phyloP scores from a whole-genome alignment of 2,888 invertebrate species.

The Prosapia bicincta region DNA sequence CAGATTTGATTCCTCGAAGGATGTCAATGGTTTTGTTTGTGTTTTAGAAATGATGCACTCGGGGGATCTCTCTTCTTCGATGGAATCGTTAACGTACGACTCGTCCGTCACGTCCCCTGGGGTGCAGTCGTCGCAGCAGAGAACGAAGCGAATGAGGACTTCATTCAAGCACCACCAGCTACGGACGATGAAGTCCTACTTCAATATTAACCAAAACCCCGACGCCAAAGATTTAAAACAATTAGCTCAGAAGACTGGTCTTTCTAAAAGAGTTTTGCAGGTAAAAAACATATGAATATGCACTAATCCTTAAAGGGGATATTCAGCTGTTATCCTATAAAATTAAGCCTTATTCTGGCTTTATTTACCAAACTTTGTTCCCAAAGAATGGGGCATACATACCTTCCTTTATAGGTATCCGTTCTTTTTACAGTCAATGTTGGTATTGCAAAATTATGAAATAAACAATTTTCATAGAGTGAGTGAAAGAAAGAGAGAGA shows the following conservation, averaged over 20 bases:
- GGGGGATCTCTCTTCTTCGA: conserved; percentile 69
- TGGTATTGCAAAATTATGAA: too few species aligned
- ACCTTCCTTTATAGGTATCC: too few species aligned
- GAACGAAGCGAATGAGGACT: conserved; percentile 96
- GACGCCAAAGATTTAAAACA: conserved; percentile 99
- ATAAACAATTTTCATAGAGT: too few species aligned
- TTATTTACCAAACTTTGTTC: too few species aligned
- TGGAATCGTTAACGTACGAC: conserved; percentile 72
- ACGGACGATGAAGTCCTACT: conserved; percentile 98
- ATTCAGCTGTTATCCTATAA: too few species aligned
- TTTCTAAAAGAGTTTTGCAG: conserved; percentile 97
- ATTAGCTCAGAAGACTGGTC: conserved; percentile 95
- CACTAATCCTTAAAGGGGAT: too few species aligned
- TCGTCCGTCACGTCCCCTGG: conserved; percentile 39
- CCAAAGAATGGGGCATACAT: too few species aligned
- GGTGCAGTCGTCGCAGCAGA: conserved; percentile 39
- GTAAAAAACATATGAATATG: conserved; percentile 62
- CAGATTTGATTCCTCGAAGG: too few species aligned
- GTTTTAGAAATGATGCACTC: conserved; percentile 69
- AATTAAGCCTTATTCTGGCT: too few species aligned
- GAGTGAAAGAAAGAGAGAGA: too few species aligned
- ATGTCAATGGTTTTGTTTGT: conserved; percentile 51
- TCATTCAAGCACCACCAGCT: conserved; percentile 99
- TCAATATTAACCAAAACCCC: conserved; percentile 98
- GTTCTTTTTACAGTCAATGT: too few species aligned